Percentiles rank a stretch among this genome's conserved stretches.
Conservation (phyloP, 1,140 invertebrate genomes). For the Apis florea region DNA sequence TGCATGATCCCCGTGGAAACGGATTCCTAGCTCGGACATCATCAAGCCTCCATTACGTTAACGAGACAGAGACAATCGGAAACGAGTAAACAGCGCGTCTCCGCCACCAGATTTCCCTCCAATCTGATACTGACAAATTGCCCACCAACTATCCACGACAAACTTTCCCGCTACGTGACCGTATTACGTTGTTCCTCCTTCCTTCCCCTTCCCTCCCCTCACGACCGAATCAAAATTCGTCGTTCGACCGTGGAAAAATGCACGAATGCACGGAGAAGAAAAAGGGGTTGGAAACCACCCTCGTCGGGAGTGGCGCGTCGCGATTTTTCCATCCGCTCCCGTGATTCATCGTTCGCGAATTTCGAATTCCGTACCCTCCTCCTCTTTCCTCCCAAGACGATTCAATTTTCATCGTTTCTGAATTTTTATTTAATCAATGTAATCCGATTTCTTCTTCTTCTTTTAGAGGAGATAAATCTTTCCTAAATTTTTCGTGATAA, state of each 20-base stretch:
- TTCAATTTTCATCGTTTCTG: no score
- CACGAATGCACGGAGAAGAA: neutral
- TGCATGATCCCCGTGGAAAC: neutral
- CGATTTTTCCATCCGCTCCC: neutral
- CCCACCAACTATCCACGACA: slow-evolving; percentile 16
- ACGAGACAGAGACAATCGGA: slow-evolving; percentile 19
- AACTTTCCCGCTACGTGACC: slow-evolving; percentile 35
- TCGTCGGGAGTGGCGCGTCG: neutral
- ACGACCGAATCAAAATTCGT: slow-evolving; percentile 39
- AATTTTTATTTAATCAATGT: no score
- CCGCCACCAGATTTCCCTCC: neutral
- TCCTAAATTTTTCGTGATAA: no score
- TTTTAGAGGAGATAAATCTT: no score
- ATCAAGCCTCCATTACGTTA: neutral
- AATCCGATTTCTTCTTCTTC: no score
- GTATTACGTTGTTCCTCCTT: slow-evolving; percentile 1
- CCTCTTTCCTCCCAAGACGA: neutral
- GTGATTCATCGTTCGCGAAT: slow-evolving; percentile 29
- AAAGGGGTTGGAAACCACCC: neutral
- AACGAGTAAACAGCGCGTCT: slow-evolving; percentile 14
- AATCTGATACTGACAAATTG: slow-evolving; percentile 29
- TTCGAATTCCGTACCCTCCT: slow-evolving; percentile 17
- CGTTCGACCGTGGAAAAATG: slow-evolving; percentile 9
- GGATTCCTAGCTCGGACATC: neutral
- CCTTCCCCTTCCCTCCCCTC: no score